Base-by-base conservation (phyloP, 2,797 vertebrate species). In the Petrocephalus schoutedeni region DNA sequence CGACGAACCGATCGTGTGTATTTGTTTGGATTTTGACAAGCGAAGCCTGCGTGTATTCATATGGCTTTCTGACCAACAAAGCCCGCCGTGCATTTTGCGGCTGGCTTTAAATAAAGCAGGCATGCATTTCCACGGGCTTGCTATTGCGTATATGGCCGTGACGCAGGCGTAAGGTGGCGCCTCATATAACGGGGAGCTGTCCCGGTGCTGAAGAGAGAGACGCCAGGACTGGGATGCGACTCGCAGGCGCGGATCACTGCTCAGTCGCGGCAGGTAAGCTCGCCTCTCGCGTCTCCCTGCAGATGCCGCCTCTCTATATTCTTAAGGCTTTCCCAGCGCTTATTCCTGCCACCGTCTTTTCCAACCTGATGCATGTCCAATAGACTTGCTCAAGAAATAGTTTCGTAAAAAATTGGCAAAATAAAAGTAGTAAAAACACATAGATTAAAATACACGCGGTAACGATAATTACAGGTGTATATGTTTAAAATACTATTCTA, bases 161-260 rank as follows among this genome's bases (percentile, higher is more conserved):
- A 96, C 95, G 95, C 93, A 94, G 88, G 89, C 91, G 92, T 94
- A 94, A 95, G 90, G 93, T 94, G 95, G 92, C 87, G 45, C 67
- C 88, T 94, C 91, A 91, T 93, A 93, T 92, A 94, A 92, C 89
- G n/a, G 4, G 95, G 96, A 97, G 96, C 97, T 98, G 96, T 97
- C 97, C 97, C 89, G 95, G 97, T 97, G 93, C 98, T 98, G 97
- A 97, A 93, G 93, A 82, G 93, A 92, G 90, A 90, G 90, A 90
- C 28, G 64, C 89, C 77, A 54, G 90, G 64, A 90, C 91, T 92
- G 87, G 91, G 89, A 94, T 94, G 94, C 89, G 89, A 90, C 64
- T 67, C 23, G 28, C 23, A 67, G 28, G 64, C 64, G 28, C 64
- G 21, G 23, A 67, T 67, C 23, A 67, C 23, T 23, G 64, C 64